Evolutionary conservation across 2,888 invertebrate species (phyloP).

Genomic region (Drosophila affinis): DNA sequence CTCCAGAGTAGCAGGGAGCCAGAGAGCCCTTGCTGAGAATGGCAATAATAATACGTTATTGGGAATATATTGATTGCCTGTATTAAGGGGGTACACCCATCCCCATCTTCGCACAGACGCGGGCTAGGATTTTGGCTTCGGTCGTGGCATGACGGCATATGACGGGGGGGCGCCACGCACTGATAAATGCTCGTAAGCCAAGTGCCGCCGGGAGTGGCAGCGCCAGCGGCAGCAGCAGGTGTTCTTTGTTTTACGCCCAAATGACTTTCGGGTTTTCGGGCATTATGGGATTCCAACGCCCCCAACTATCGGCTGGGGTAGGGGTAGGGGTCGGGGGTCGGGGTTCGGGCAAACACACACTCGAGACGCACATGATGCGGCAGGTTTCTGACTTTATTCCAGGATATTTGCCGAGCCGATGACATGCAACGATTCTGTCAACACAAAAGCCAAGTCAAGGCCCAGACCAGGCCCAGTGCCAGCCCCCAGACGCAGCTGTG

Average conservation of each 20-base stretch:
- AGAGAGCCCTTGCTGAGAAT: constrained; percentile 34
- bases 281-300: not conserved
- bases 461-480: not conserved
- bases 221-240: constrained; percentile 41
- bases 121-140: constrained; percentile 28
- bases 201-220: constrained; percentile 12
- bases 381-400: constrained; percentile 4
- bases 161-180: constrained; percentile 21
- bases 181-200: constrained; percentile 31
- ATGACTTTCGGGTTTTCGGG: constrained; percentile 34
- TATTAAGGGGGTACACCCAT: constrained; percentile 26
- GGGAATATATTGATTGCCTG: constrained; percentile 66
- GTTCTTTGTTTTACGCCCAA: constrained; percentile 47
- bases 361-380: constrained; percentile 11
- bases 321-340: no score
- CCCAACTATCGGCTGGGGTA: constrained; percentile 1
- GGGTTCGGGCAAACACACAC: constrained; percentile 6
- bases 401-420: constrained; percentile 27
- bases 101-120: not conserved
- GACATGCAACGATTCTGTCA: constrained; percentile 50
- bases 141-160: constrained; percentile 40
- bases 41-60: constrained; percentile 68
- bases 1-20: no score
- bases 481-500: constrained; percentile 38
- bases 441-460: constrained; percentile 37